A percentile compares a stretch with the other conserved stretches of the same genome.
Evolutionary conservation across 2,113 vertebrate species (phyloP).

Genomic region (Drymodes brunneopygia): DNA sequence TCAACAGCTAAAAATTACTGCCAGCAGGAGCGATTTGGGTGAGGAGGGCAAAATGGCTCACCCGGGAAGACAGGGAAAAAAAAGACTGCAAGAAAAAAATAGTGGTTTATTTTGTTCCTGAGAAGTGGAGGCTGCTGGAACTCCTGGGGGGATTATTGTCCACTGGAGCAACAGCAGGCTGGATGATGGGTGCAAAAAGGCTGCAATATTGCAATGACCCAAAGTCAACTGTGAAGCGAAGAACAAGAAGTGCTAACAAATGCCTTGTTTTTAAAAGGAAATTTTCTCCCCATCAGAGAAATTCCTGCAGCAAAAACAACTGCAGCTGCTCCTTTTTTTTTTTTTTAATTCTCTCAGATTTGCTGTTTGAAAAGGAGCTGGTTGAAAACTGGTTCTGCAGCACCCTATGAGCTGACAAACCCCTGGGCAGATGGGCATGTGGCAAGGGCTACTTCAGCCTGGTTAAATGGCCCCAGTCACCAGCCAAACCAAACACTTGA

Average conservation of each 20-base stretch:
- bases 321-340: background rate
- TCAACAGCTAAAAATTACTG: background rate
- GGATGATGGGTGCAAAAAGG: background rate
- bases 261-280: background rate
- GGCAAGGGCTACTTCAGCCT: background rate
- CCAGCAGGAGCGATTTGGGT: background rate
- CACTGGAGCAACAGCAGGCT: background rate
- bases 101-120: background rate
- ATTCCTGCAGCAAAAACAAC: constrained; percentile 36
- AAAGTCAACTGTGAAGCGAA: fast-evolving
- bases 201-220: fast-evolving
- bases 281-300: background rate
- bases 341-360: background rate
- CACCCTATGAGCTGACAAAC: background rate
- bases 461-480: background rate
- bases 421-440: background rate
- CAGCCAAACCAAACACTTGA: background rate
- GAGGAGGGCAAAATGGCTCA: background rate
- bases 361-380: background rate
- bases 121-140: background rate
- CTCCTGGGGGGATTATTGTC: background rate
- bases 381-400: background rate
- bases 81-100: background rate
- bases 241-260: background rate
- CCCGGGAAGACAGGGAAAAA: background rate